Conservation (phyloP, 2,888 invertebrate species). For the Pachymerium ferrugineum region DNA sequence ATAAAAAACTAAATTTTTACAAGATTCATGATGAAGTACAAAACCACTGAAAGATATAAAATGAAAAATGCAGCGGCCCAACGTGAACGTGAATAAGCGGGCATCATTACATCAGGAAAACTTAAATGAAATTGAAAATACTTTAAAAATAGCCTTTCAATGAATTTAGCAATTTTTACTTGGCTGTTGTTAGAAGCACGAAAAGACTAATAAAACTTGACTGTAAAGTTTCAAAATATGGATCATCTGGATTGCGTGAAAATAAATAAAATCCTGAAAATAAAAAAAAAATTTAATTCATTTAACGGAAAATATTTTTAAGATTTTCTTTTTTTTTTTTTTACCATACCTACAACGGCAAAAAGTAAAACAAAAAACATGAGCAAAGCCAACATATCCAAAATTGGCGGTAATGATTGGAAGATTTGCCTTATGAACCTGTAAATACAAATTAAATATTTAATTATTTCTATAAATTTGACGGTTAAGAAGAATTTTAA, state of each 20-base stretch:
- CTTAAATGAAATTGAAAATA: slow-evolving; percentile 51
- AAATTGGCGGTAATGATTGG: slow-evolving; percentile 76
- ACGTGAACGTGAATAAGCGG: slow-evolving; percentile 70
- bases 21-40: slow-evolving; percentile 84
- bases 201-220: slow-evolving; percentile 83
- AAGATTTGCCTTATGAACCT: slow-evolving; percentile 61
- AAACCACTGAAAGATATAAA: slow-evolving; percentile 73
- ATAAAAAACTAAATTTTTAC: slow-evolving; percentile 52
- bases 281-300: slow-evolving; percentile 25
- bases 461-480: too few species aligned
- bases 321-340: too few species aligned
- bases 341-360: slow-evolving; percentile 65
- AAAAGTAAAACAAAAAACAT: slow-evolving; percentile 80
- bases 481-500: too few species aligned
- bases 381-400: slow-evolving; percentile 78
- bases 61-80: slow-evolving; percentile 84
- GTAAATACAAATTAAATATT: too few species aligned
- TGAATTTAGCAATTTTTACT: slow-evolving; percentile 57
- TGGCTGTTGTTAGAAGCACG: slow-evolving; percentile 82
- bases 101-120: slow-evolving; percentile 92
- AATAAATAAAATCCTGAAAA: slow-evolving; percentile 66
- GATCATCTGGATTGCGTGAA: slow-evolving; percentile 63
- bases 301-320: neutral
- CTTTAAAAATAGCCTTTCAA: slow-evolving; percentile 30
- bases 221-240: slow-evolving; percentile 70